phyloP scores from a whole-genome alignment of 2,888 invertebrate genomes.

The Lamproptera curius region DNA sequence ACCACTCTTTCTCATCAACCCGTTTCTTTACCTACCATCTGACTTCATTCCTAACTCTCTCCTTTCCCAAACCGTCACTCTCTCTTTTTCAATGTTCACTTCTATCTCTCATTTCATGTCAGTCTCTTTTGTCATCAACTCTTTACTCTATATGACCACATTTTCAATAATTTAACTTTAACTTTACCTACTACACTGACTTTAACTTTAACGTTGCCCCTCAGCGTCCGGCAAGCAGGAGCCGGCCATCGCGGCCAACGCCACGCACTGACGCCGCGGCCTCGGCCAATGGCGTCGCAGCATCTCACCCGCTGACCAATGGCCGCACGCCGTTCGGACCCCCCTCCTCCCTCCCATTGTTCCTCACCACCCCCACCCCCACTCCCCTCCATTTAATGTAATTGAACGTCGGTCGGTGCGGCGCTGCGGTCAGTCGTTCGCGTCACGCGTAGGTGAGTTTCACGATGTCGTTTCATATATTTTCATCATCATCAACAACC shows the following conservation, averaged over 20 bases:
- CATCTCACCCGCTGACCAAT: slow-evolving; percentile 22
- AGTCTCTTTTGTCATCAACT: too few relatives aligned
- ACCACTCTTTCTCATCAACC: too few relatives aligned
- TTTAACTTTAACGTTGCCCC: slow-evolving; percentile 19
- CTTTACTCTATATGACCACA: too few relatives aligned
- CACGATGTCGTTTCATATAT: too few relatives aligned
- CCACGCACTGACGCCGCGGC: slow-evolving; percentile 45
- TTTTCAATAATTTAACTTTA: too few relatives aligned
- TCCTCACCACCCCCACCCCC: not conserved
- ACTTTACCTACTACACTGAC: too few relatives aligned
- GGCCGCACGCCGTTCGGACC: slow-evolving; percentile 17
- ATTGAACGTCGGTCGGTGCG: too few relatives aligned
- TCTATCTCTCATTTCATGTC: not conserved
- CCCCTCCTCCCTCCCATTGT: not conserved
- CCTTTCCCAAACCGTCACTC: too few relatives aligned
- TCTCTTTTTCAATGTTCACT: not conserved
- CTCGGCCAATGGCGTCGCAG: slow-evolving; percentile 26
- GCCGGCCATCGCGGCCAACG: slow-evolving; percentile 39
- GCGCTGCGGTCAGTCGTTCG: not conserved
- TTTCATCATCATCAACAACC: too few relatives aligned
- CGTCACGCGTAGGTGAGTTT: slow-evolving; percentile 41
- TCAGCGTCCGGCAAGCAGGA: slow-evolving; percentile 44
- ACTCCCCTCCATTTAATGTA: not conserved
- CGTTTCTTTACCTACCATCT: too few relatives aligned
- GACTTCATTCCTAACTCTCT: too few relatives aligned